These are phyloP conservation scores for Chrysoperla carnea DNA, from an alignment of 1,140 invertebrate species.

Conservation along the genomic window DNA sequence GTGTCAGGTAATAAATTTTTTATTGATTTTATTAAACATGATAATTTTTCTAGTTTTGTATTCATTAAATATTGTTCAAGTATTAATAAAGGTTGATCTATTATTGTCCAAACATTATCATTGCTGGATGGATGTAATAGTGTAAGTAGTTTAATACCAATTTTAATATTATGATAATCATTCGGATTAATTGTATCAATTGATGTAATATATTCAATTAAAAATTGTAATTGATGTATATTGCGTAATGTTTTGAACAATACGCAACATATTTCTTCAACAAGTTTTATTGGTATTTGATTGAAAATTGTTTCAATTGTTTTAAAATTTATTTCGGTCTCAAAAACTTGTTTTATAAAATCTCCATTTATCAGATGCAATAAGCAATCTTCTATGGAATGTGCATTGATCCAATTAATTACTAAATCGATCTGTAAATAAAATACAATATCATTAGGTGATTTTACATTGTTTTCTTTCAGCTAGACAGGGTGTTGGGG, in stretches of 20 bases:
- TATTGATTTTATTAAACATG: conserved; percentile 28
- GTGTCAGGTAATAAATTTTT: conserved; percentile 8
- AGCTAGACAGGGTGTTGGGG: too few relatives aligned
- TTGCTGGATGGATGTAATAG: conserved; percentile 32
- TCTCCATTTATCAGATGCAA: conserved; percentile 20
- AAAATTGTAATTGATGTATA: conserved; percentile 36
- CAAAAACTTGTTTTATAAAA: conserved; percentile 26
- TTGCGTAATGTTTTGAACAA: conserved; percentile 41
- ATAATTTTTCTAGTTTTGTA: conserved; percentile 44
- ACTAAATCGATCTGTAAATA: conserved; percentile 5
- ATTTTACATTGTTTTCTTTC: conserved; percentile 11
- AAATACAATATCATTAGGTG: conserved; percentile 5
- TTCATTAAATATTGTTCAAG: conserved; percentile 62
- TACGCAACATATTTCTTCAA: conserved; percentile 36
- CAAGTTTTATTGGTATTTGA: conserved; percentile 28
- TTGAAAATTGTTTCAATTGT: conserved; percentile 26
- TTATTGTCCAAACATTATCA: conserved; percentile 36
- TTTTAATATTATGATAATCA: conserved; percentile 30
- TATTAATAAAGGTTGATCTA: conserved; percentile 46
- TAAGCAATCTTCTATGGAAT: conserved; percentile 7
- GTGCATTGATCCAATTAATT: conserved; percentile 3
- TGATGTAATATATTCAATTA: conserved; percentile 35
- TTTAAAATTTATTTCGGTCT: conserved; percentile 18
- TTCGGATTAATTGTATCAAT: conserved; percentile 23
- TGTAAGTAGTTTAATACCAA: conserved; percentile 39